Base-by-base conservation (phyloP, 2,888 invertebrate genomes). In the Caenorhabditis zanzibari region DNA sequence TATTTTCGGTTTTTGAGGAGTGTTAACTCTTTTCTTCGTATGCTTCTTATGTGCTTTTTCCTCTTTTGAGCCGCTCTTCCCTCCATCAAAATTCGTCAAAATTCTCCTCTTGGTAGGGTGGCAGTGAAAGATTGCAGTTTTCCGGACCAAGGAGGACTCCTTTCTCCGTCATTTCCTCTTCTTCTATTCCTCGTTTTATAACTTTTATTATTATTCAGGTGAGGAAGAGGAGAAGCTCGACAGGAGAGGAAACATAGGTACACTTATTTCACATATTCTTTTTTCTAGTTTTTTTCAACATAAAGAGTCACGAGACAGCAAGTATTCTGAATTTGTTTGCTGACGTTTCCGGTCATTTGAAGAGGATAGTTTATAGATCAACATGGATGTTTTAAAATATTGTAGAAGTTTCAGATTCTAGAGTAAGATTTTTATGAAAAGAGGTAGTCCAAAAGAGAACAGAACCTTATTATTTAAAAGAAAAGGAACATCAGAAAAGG, bases 201-300 rank as follows among this genome's bases (percentile, higher is more conserved):
- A 35, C 69, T 61, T 59, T 66, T 77, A 61, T 69, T 77, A 77
- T 77, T 77, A 71, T 71, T 77, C 77, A 77, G 77, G 77, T 77
- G 63, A 49, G 35, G 44, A 58, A 14, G 54, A 16, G 19, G 22
- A 32, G 10, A 38, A 12, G 38, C 38, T 28, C 19, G 4, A 52
- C 0, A 24, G 14, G n/a, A 66, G 22, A 58, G 22, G 32, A 12
- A 52, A 12, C 24, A n/a, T 6, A 38, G 38, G 54, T 49, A 22
- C 69, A 77, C 32, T 77, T 77, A 77, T 77, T 77, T 63, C 63
- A 54, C 69, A 58, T 52, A 71, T 61, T 66, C 73, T 73, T 63
- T 75, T 59, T 58, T 66, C n/a, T n/a, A n/a, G n/a, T n/a, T 19
- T 61, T 49, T 41, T 54, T 44, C 38, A 35, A 38, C 12, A 7